These are phyloP conservation scores for Dendrocincla fuliginosa DNA, from an alignment of 2,797 vertebrate species.

Conservation along the genomic window DNA sequence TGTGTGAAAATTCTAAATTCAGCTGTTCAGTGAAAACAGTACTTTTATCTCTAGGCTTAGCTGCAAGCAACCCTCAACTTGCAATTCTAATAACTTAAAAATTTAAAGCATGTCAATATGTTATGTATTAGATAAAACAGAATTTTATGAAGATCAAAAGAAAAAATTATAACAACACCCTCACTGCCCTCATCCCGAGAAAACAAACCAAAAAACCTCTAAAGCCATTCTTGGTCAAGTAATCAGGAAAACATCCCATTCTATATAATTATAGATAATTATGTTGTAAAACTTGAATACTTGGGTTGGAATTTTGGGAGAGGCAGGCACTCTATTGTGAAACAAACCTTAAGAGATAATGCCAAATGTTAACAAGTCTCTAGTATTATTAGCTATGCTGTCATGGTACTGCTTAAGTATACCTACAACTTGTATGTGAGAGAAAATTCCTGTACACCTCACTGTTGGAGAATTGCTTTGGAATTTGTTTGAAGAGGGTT, in stretches of 20 bases:
- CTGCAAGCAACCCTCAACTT: not conserved
- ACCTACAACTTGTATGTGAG: not conserved
- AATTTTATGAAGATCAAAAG: not conserved
- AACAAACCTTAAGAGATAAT: constrained; percentile 36
- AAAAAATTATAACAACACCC: not conserved
- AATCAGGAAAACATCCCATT: constrained; percentile 28
- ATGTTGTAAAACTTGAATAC: constrained; percentile 51
- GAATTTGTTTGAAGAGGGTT: constrained; percentile 13
- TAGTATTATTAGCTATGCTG: not conserved
- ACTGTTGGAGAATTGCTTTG: not conserved
- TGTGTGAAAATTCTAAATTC: not conserved
- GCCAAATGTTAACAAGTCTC: constrained; percentile 7
- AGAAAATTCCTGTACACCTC: constrained; percentile 13
- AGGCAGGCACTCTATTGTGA: constrained; percentile 43
- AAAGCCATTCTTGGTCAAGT: not conserved
- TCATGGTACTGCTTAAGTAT: not conserved
- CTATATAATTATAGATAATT: constrained; percentile 56
- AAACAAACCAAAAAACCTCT: not conserved
- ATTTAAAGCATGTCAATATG: not conserved
- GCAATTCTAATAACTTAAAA: not conserved
- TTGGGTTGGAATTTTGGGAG: constrained; percentile 54
- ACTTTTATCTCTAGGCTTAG: not conserved
- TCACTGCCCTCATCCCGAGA: not conserved
- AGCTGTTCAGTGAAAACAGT: not conserved
- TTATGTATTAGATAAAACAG: not conserved